phyloP scores from a whole-genome alignment of 2,113 vertebrate genomes.

The Tachysurus fulvidraco region DNA sequence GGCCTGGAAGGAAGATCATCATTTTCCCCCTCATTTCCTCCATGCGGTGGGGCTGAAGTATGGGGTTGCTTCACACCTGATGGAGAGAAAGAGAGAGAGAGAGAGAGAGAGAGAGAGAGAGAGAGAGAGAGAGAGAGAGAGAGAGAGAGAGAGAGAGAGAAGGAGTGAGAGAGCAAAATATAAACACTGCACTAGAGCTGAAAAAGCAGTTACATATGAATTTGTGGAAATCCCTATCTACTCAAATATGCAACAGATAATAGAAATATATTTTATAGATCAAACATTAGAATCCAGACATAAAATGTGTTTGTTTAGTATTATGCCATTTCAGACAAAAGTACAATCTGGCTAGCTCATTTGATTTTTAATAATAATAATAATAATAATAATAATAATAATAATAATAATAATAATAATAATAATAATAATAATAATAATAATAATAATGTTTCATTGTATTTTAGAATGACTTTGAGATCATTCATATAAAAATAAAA shows the following conservation, averaged over 20 bases:
- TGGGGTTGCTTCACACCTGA: conserved; percentile 43
- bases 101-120: not conserved
- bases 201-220: not conserved
- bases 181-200: not conserved
- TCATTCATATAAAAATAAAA: not conserved
- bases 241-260: not conserved
- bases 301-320: not conserved
- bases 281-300: not conserved
- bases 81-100: conserved; percentile 20
- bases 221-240: not conserved
- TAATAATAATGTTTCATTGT: not conserved
- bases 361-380: no score
- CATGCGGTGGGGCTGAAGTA: conserved; percentile 29
- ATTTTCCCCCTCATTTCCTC: conserved; percentile 56
- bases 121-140: conserved; percentile 6
- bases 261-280: not conserved
- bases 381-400: no score
- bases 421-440: no score
- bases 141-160: not conserved
- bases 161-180: not conserved
- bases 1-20: conserved; percentile 50
- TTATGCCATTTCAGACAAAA: not conserved
- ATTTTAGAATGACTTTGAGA: not conserved
- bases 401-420: no score
- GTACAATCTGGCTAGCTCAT: not conserved